These are phyloP conservation scores for Varanus salvator DNA, from an alignment of 2,113 vertebrate species.

Conservation along the genomic window DNA sequence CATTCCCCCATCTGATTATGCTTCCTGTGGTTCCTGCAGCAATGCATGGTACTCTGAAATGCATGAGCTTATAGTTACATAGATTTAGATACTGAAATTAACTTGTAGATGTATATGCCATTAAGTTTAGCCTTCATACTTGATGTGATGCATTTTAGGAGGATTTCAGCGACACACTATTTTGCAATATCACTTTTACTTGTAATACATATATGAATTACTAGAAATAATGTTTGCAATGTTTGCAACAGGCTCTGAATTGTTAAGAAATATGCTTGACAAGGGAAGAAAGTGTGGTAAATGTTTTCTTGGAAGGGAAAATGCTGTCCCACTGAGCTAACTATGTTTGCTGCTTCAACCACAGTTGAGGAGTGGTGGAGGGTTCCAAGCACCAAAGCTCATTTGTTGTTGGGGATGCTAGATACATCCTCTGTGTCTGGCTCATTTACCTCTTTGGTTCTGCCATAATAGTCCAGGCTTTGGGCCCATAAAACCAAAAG, in stretches of 20 bases:
- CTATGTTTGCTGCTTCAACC: neutral
- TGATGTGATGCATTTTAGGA: neutral
- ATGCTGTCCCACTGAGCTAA: neutral
- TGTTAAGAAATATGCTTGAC: neutral
- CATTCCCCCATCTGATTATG: neutral
- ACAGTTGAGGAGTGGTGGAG: neutral
- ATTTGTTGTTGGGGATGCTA: too few species aligned
- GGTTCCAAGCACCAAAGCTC: neutral
- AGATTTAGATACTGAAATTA: constrained; percentile 24
- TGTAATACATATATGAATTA: neutral
- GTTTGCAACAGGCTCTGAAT: neutral
- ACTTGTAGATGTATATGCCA: constrained; percentile 8
- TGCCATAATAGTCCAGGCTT: neutral
- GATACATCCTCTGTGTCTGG: too few species aligned
- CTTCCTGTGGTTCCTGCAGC: constrained; percentile 31
- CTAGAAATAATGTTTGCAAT: neutral
- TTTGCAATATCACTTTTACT: constrained; percentile 26
- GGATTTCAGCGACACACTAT: constrained; percentile 26
- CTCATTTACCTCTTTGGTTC: neutral
- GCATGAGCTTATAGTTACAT: constrained; percentile 15
- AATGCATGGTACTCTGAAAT: constrained; percentile 20
- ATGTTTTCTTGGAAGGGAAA: neutral
- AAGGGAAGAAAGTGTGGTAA: neutral
- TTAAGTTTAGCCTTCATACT: constrained; percentile 8
- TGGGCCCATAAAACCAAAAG: neutral